Base-by-base conservation (phyloP, 1,140 invertebrate genomes). In the Andricus grossulariae region DNA sequence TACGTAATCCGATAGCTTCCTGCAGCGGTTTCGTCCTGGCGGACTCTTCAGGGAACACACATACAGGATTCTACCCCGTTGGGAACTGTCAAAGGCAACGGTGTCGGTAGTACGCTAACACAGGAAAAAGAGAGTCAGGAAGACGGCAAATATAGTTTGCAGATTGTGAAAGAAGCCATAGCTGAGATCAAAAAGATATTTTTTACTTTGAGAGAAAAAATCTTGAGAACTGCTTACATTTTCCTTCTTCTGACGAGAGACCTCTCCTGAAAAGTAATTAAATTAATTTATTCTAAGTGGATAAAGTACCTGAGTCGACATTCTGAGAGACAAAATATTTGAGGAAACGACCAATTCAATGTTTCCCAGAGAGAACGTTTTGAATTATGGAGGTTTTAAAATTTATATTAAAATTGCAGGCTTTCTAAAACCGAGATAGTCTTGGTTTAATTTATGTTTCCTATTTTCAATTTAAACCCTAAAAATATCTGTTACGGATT, bases 41-140 rank as follows among this genome's bases (percentile, higher is more conserved):
- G 60, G 60, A 66, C 25, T 66, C 60, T 39, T 66, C 60, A 66
- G 60, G 39, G 32, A 39, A 66, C 12, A 39, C 21, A 32, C 25
- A 45, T 45, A 66, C 60, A 66, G 25, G 60, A 66, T 66, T 66
- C 39, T 66, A 66, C 60, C 60, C 60, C 60, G 60, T 66, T 66
- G 60, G 60, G 60, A 66, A 45, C 60, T 66, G 60, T 66, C 60
- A 39, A 66, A 66, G 60, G 21, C 60, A 45, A 66, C 60, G 32
- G 60, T 45, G 60, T 66, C 25, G 25, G 39, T 45, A 45, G 39
- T 45, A 66, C 60, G 60, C 39, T 45, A 7, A 39, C 39, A 11
- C 39, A 45, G 52, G 19, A 66, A 57, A 57, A 32, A 66, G 39
- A 66, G 57, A 66, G 13, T 66, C 21, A 21, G 11, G 10, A 57